A percentile compares a stretch with the other conserved stretches of the same genome.
Conservation (phyloP, 2,888 invertebrate genomes). For the Perizoma affinitatum region DNA sequence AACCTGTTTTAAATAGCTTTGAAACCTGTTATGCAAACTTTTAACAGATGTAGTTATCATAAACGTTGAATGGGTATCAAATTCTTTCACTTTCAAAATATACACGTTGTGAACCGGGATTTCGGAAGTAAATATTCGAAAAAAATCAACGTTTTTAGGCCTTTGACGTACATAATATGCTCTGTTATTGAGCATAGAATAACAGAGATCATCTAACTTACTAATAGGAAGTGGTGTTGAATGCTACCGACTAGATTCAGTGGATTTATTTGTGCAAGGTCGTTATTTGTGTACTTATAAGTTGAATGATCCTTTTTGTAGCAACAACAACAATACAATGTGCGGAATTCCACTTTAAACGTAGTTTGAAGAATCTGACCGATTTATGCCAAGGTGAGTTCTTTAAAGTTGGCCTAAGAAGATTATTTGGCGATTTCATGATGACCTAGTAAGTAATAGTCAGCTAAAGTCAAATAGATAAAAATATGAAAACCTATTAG, state of each 20-base stretch:
- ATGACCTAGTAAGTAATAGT: too few species aligned
- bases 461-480: too few species aligned
- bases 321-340: background rate
- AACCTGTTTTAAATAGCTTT: conserved; percentile 6
- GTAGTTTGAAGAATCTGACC: background rate
- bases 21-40: conserved; percentile 15
- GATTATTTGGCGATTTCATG: too few species aligned
- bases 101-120: conserved; percentile 8
- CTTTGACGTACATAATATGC: conserved; percentile 40
- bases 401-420: too few species aligned
- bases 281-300: conserved; percentile 8
- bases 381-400: too few species aligned
- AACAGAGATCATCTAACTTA: conserved; percentile 5
- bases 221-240: conserved; percentile 14
- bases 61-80: conserved; percentile 11
- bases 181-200: conserved; percentile 38
- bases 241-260: conserved; percentile 25
- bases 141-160: conserved; percentile 28
- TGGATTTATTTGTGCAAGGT: conserved; percentile 25
- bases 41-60: conserved; percentile 3
- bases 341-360: background rate
- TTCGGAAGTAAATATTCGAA: conserved; percentile 18
- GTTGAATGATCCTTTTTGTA: conserved; percentile 24
- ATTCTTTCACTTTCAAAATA: conserved; percentile 30
- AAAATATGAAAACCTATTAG: too few species aligned